These are phyloP conservation scores for Eupelmus urozonus DNA, from an alignment of 2,888 invertebrate genomes.

Conservation along the genomic window DNA sequence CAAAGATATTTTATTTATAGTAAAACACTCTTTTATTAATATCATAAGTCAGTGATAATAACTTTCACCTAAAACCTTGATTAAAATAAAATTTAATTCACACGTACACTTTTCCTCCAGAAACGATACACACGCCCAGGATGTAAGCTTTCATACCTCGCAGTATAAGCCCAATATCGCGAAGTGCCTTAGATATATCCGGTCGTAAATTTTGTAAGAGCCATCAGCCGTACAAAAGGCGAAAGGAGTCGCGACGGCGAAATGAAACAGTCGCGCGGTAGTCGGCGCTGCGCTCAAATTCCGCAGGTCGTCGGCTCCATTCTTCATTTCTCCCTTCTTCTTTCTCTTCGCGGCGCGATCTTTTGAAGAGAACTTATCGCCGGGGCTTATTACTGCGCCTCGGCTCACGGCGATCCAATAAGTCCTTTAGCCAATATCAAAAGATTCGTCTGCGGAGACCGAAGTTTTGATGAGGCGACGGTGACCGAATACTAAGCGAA, in stretches of 20 bases:
- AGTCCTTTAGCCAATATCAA: slow-evolving; percentile 66
- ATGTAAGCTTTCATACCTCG: background rate
- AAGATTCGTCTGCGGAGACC: slow-evolving; percentile 67
- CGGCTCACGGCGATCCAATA: slow-evolving; percentile 67
- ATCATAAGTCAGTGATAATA: too few relatives aligned
- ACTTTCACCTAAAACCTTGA: too few relatives aligned
- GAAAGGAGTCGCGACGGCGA: background rate
- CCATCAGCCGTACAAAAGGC: slow-evolving; percentile 6
- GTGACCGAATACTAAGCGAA: slow-evolving; percentile 71
- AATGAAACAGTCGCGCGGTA: slow-evolving; percentile 24
- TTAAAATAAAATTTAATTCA: too few relatives aligned
- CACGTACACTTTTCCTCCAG: too few relatives aligned
- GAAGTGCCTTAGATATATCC: background rate
- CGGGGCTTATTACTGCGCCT: slow-evolving; percentile 58
- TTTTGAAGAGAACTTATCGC: slow-evolving; percentile 46
- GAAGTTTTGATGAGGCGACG: slow-evolving; percentile 71
- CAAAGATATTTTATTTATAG: too few relatives aligned
- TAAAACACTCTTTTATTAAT: too few relatives aligned
- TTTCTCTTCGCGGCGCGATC: too few relatives aligned
- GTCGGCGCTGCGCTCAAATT: background rate
- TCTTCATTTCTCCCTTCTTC: slow-evolving; percentile 23
- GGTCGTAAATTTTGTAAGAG: slow-evolving; percentile 3
- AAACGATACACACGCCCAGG: too few relatives aligned
- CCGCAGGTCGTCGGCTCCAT: slow-evolving; percentile 19
- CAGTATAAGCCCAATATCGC: slow-evolving; percentile 1